Conservation (phyloP, 2,113 vertebrate genomes). For the Xiphophorus maculatus region DNA sequence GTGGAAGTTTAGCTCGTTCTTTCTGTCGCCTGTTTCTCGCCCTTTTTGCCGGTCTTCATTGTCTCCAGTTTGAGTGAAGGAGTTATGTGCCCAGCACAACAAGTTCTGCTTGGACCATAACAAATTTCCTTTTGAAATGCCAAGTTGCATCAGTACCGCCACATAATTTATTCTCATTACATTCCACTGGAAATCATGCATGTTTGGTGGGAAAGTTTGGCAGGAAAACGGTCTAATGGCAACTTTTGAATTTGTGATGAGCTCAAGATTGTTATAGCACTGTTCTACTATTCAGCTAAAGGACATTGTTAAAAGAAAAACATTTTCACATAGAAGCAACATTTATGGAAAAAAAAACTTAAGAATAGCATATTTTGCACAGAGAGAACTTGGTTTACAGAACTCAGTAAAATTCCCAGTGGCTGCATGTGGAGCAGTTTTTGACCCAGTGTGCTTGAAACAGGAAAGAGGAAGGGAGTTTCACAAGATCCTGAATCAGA, state of each 20-base stretch:
- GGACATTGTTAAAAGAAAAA: too few relatives aligned
- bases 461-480: conserved; percentile 65
- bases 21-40: neutral
- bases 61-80: neutral
- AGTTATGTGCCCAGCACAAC: neutral
- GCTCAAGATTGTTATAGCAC: neutral
- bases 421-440: conserved; percentile 19
- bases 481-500: conserved; percentile 43
- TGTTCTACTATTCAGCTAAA: too few relatives aligned
- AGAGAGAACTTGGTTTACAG: neutral
- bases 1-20: neutral
- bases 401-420: conserved; percentile 9
- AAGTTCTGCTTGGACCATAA: neutral
- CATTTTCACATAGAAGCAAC: too few relatives aligned
- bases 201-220: neutral
- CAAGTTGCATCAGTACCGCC: neutral
- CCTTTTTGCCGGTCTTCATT: neutral
- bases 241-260: neutral
- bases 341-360: too few relatives aligned
- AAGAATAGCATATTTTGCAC: neutral
- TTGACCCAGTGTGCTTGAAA: conserved; percentile 24
- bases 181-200: neutral
- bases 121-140: neutral
- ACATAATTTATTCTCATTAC: neutral
- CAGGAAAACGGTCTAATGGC: neutral